These are phyloP conservation scores for Charina bottae DNA, from an alignment of 2,113 vertebrate species.

Conservation along the genomic window DNA sequence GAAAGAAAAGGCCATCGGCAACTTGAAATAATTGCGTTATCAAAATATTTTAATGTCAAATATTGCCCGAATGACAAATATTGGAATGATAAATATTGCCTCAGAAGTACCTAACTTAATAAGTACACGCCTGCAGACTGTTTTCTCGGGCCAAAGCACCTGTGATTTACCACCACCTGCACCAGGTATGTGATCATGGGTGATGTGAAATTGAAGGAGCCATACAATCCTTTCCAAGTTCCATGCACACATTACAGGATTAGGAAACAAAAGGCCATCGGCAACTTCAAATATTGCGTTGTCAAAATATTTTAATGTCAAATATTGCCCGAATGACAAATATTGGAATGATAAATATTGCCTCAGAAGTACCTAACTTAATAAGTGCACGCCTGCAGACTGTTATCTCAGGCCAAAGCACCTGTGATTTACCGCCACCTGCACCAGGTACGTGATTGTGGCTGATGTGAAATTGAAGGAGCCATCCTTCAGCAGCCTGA, in stretches of 20 bases:
- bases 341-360: not conserved
- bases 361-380: not conserved
- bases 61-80: not conserved
- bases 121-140: not conserved
- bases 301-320: not conserved
- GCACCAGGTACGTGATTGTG: slow-evolving; percentile 89
- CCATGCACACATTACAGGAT: not conserved
- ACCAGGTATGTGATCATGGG: slow-evolving; percentile 91
- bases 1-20: not conserved
- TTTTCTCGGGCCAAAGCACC: fast-evolving
- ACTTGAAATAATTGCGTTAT: not conserved
- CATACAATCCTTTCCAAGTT: not conserved
- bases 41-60: not conserved
- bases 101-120: not conserved
- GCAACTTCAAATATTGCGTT: not conserved
- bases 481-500: slow-evolving; percentile 92
- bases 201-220: slow-evolving; percentile 83
- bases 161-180: slow-evolving; percentile 88
- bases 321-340: not conserved
- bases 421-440: slow-evolving; percentile 86
- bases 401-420: fast-evolving
- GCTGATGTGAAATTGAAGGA: slow-evolving; percentile 98
- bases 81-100: not conserved
- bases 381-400: not conserved
- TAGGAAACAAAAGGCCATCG: not conserved